Base-by-base conservation (phyloP, 2,113 vertebrate genomes). In the Callorhinus ursinus region DNA sequence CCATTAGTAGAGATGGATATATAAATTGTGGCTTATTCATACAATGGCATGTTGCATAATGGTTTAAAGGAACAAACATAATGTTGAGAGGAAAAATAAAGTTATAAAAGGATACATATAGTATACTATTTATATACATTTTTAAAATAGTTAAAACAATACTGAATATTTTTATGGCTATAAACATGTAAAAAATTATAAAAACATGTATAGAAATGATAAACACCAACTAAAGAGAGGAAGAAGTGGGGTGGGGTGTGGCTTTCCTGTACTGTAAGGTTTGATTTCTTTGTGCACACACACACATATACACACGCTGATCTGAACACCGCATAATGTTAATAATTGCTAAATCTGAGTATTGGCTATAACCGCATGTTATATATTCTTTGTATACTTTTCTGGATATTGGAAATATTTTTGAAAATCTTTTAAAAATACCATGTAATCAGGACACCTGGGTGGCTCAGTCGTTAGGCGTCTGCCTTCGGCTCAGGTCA, bases 371-470 rank as follows among this genome's bases (percentile, higher is more conserved):
- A 55, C 42, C 11, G 55, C 57, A 12, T n/a, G 7, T 88, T 90
- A 71, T 7, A 39, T 33, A 65, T 69, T 85, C 65, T 85, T 80
- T 89, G 74, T 46, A 76, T 46, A 76, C 10, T 96, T 89, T 84
- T 57, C 33, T 74, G 33, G 31, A 11, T 80, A 39, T 96, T 53
- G 91, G 36, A 93, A 93, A 80, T 96, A 49, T 67, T 93, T 82
- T 24, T 22, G 15, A 59, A 69, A 69, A 79, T 63, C 65, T 95
- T 83, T 93, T n/a, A 18, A n/a, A 69, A 67, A n/a, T n/a, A n/a
- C 65, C 16, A 6, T 76, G 28, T 28, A 90, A 2, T 92, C 63
- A 63, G 46, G 46, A 46, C 46, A 46, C 46, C 46, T 46, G 46
- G 46, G 46, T 46, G 46, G 46, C 46, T 46, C 46, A 46, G 46